These are phyloP conservation scores for Heterodera schachtii DNA, from an alignment of 1,140 invertebrate genomes.

Conservation along the genomic window DNA sequence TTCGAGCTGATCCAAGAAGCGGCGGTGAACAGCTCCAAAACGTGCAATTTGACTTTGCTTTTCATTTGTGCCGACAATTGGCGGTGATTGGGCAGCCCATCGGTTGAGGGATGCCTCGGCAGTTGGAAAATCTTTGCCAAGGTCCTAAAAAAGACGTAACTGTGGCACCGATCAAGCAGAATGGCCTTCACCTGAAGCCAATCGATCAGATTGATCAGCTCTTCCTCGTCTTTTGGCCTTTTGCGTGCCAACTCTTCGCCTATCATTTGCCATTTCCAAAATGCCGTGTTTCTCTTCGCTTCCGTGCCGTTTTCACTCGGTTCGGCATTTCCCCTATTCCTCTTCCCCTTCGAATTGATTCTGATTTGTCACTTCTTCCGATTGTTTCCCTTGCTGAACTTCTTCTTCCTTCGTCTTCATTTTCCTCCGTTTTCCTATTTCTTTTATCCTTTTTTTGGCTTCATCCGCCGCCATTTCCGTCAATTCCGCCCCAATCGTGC, in stretches of 20 bases:
- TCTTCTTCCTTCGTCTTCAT: background rate
- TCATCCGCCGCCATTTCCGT: background rate
- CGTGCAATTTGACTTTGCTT: background rate
- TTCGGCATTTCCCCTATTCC: background rate
- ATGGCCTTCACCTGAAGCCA: background rate
- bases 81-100: background rate
- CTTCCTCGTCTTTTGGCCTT: conserved; percentile 11
- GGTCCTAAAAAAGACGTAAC: background rate
- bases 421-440: background rate
- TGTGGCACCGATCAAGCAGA: background rate
- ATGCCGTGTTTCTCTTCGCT: background rate
- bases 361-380: too few species aligned
- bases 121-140: conserved; percentile 7
- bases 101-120: background rate
- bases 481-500: background rate
- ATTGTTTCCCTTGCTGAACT: background rate
- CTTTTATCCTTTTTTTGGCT: background rate
- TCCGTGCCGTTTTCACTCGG: background rate
- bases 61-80: background rate
- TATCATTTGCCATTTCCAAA: background rate
- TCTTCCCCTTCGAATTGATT: background rate
- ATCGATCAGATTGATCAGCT: conserved; percentile 17
- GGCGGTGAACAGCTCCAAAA: background rate
- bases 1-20: conserved; percentile 20
- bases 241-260: background rate